Percentiles rank a stretch among this genome's conserved stretches.
These are phyloP conservation scores for Tamias sibiricus DNA, from an alignment of 2,113 vertebrate genomes.

Conservation along the genomic window DNA sequence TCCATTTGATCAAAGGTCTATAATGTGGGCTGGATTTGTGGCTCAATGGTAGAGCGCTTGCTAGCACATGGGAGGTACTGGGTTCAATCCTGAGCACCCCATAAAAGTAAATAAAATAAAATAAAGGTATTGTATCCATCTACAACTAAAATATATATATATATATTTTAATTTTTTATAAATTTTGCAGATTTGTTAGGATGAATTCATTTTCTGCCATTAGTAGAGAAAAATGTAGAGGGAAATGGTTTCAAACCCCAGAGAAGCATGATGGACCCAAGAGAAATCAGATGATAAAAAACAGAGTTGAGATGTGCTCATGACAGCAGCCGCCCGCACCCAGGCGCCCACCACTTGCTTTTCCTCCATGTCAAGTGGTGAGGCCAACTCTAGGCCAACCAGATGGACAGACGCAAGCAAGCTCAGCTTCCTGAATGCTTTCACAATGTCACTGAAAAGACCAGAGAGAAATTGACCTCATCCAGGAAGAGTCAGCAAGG, in stretches of 20 bases:
- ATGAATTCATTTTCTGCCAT: conserved; percentile 41
- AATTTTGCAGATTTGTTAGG: conserved; percentile 58
- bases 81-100: too few relatives aligned
- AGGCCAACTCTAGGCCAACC: neutral
- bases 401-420: neutral
- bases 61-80: too few relatives aligned
- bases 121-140: too few relatives aligned
- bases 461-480: neutral
- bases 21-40: too few relatives aligned
- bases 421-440: neutral
- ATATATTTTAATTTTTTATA: neutral
- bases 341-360: neutral
- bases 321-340: too few relatives aligned
- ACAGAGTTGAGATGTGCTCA: neutral
- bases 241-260: neutral
- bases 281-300: neutral
- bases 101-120: too few relatives aligned
- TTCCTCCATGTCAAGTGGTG: neutral
- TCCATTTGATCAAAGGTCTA: neutral
- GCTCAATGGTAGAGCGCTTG: too few relatives aligned
- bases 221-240: neutral
- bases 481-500: neutral
- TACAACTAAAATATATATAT: too few relatives aligned
- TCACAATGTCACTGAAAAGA: neutral
- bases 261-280: neutral